These are phyloP conservation scores for Dynastes tityus DNA, from an alignment of 2,888 invertebrate species.

Conservation along the genomic window DNA sequence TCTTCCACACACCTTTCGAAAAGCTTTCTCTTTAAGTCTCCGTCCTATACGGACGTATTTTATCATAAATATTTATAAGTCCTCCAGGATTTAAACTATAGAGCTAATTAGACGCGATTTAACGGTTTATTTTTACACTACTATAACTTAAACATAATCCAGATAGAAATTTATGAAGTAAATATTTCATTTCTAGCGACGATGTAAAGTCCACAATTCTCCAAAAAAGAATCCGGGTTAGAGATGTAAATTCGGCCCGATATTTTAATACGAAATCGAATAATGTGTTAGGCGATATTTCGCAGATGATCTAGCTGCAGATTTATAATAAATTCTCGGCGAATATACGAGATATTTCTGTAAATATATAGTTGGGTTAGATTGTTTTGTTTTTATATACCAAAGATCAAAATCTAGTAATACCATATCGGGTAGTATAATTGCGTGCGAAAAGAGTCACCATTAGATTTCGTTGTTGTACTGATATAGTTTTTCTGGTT, in stretches of 20 bases:
- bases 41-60: no score
- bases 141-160: conserved; percentile 4
- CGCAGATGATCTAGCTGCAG: background rate
- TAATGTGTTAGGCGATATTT: conserved; percentile 31
- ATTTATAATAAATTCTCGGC: conserved; percentile 13
- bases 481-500: no score
- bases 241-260: conserved; percentile 15
- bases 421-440: no score
- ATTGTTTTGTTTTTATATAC: no score
- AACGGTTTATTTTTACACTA: conserved; percentile 1
- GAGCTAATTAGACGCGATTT: no score
- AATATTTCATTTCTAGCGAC: conserved; percentile 16
- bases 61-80: no score
- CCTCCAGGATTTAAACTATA: background rate
- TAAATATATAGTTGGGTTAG: no score
- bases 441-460: no score
- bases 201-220: background rate
- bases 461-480: no score
- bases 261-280: conserved; percentile 28
- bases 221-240: conserved; percentile 27
- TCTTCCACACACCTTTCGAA: no score
- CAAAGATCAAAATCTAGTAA: no score
- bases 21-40: no score
- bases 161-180: conserved; percentile 20
- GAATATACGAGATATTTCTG: background rate